A percentile compares a stretch with the other conserved stretches of the same genome.
Conservation (phyloP, 1,140 invertebrate genomes). For the Nasonia vitripennis region DNA sequence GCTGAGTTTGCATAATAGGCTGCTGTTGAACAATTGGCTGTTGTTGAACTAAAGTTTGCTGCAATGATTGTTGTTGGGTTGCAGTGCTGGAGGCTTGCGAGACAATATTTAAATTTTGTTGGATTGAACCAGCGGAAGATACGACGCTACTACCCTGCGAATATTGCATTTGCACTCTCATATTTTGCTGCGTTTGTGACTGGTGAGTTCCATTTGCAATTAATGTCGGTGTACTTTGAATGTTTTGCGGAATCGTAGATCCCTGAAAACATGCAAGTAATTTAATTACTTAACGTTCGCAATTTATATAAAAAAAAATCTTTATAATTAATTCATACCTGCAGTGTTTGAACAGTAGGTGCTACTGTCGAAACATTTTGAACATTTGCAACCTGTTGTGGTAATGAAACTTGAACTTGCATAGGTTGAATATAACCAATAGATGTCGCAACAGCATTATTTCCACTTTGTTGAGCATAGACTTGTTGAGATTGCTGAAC, state of each 20-base stretch:
- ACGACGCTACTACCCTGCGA: constrained; percentile 62
- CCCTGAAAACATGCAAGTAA: constrained; percentile 7
- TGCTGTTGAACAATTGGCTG: constrained; percentile 58
- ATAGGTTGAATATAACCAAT: constrained; percentile 66
- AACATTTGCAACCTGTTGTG: constrained; percentile 64
- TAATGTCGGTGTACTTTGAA: constrained; percentile 60
- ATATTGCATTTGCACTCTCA: constrained; percentile 70
- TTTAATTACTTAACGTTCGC: neutral
- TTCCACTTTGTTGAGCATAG: constrained; percentile 57
- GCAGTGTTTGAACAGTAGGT: constrained; percentile 39
- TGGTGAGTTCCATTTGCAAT: constrained; percentile 62
- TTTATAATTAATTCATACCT: constrained; percentile 21
- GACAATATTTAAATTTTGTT: constrained; percentile 57
- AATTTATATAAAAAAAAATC: neutral
- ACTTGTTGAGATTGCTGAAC: constrained; percentile 68
- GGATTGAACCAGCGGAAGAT: constrained; percentile 60
- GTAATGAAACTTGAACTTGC: constrained; percentile 66
- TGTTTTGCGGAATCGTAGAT: constrained; percentile 61
- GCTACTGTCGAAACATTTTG: constrained; percentile 60
- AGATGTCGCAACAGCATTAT: constrained; percentile 59
- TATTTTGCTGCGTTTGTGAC: constrained; percentile 64
- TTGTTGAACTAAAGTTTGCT: constrained; percentile 59
- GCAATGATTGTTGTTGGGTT: constrained; percentile 61
- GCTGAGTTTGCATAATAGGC: constrained; percentile 66
- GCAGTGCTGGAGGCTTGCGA: constrained; percentile 61